Conservation (phyloP, 2,113 vertebrate species). For the Oryzias woworae region DNA sequence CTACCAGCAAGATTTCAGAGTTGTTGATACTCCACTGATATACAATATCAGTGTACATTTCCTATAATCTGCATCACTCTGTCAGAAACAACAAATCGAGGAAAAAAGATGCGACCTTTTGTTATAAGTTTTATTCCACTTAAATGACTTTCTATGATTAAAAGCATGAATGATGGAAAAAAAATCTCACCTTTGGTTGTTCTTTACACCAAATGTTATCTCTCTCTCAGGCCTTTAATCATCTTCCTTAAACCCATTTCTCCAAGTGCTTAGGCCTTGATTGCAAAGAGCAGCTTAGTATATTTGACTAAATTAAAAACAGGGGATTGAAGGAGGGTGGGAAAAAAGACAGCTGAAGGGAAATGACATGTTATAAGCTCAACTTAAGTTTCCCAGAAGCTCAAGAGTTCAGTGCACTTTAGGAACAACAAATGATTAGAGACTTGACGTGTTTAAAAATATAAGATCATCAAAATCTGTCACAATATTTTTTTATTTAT, state of each 20-base stretch:
- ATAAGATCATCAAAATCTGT: slow-evolving; percentile 18
- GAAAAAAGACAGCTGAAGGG: slow-evolving; percentile 25
- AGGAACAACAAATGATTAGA: slow-evolving; percentile 41
- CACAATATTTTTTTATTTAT: too few species aligned
- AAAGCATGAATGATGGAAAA: slow-evolving; percentile 23
- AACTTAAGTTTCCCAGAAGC: slow-evolving; percentile 34
- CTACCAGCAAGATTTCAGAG: too few species aligned
- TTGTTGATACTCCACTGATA: too few species aligned
- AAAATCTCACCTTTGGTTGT: slow-evolving; percentile 53
- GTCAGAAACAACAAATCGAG: too few species aligned
- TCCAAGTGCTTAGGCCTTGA: slow-evolving; percentile 62
- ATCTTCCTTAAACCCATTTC: slow-evolving; percentile 59
- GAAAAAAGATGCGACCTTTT: too few species aligned
- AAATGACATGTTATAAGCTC: slow-evolving; percentile 28
- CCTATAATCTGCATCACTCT: too few species aligned
- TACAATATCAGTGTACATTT: too few species aligned
- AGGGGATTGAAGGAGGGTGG: neutral
- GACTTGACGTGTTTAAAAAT: slow-evolving; percentile 13
- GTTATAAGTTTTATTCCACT: too few species aligned
- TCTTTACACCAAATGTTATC: slow-evolving; percentile 44
- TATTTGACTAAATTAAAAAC: slow-evolving; percentile 72
- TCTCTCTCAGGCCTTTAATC: slow-evolving; percentile 62
- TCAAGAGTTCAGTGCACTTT: slow-evolving; percentile 31
- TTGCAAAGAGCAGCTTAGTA: slow-evolving; percentile 71
- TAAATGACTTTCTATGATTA: too few species aligned